phyloP scores from a whole-genome alignment of 1,140 invertebrate genomes.

The Caenorhabditis elegans region WBcel235 BX284605.5:18872501-18873000 shows the following conservation, averaged over 20 bases:
- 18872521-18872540: too few relatives aligned
- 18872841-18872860: slow-evolving; percentile 97
- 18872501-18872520: too few relatives aligned
- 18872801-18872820: slow-evolving; percentile 88
- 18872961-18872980: slow-evolving; percentile 74
- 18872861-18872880: slow-evolving; percentile 98
- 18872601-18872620: too few relatives aligned
- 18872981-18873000: neutral
- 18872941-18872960: slow-evolving; percentile 99
- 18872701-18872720: slow-evolving; percentile 99
- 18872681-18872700: slow-evolving; percentile 92
- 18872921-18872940: slow-evolving; percentile 98
- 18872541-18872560: too few relatives aligned
- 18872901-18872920: slow-evolving; percentile 92
- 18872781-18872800: slow-evolving; percentile 88
- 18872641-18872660: slow-evolving; percentile 96
- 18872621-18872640: slow-evolving; percentile 80
- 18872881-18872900: slow-evolving; percentile 88
- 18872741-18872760: slow-evolving; percentile 96
- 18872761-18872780: slow-evolving; percentile 99
- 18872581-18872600: too few relatives aligned
- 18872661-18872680: slow-evolving; percentile 90
- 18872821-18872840: slow-evolving; percentile 98
- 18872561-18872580: too few relatives aligned
- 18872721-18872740: slow-evolving; percentile 99